phyloP scores from a whole-genome alignment of 2,113 vertebrate genomes.

The Ochotona princeps region DNA sequence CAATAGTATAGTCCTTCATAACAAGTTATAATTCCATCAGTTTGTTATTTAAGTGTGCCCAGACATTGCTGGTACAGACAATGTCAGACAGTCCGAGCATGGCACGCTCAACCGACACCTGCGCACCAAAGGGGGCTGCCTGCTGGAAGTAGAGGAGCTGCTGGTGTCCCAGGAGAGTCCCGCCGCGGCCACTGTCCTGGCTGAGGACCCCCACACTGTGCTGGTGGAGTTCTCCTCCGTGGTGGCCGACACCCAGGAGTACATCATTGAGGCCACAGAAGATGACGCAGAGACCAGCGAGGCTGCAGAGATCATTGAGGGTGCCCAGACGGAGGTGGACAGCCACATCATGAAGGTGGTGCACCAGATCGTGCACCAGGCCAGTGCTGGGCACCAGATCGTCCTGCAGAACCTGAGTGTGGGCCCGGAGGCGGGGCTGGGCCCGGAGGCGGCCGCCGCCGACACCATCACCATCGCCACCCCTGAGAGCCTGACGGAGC shows the following conservation, averaged over 20 bases:
- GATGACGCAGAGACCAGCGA: constrained; percentile 88
- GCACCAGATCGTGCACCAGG: constrained; percentile 95
- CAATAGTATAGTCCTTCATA: too few species aligned
- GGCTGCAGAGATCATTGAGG: constrained; percentile 88
- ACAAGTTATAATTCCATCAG: too few species aligned
- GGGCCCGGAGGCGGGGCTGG: constrained; percentile 87
- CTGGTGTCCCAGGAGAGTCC: constrained; percentile 86
- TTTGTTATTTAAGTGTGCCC: too few species aligned
- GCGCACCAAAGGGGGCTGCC: constrained; percentile 96
- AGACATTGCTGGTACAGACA: too few species aligned
- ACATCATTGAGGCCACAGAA: constrained; percentile 94
- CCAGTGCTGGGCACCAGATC: constrained; percentile 93
- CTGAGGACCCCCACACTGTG: constrained; percentile 94
- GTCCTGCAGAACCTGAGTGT: constrained; percentile 93
- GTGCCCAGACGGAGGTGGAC: constrained; percentile 90
- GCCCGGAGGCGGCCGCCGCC: constrained; percentile 83
- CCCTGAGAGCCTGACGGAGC: constrained; percentile 95
- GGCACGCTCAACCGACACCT: constrained; percentile 97
- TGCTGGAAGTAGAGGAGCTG: constrained; percentile 87
- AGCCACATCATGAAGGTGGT: constrained; percentile 98
- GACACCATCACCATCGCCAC: constrained; percentile 98
- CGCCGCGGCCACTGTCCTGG: constrained; percentile 86
- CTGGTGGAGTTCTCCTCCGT: constrained; percentile 98
- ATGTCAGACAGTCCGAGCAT: constrained; percentile 87
- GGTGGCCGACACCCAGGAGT: constrained; percentile 98